Percentiles rank a stretch among this genome's conserved stretches.
phyloP scores from a whole-genome alignment of 2,888 invertebrate species.

The Parascotia fuliginaria region DNA sequence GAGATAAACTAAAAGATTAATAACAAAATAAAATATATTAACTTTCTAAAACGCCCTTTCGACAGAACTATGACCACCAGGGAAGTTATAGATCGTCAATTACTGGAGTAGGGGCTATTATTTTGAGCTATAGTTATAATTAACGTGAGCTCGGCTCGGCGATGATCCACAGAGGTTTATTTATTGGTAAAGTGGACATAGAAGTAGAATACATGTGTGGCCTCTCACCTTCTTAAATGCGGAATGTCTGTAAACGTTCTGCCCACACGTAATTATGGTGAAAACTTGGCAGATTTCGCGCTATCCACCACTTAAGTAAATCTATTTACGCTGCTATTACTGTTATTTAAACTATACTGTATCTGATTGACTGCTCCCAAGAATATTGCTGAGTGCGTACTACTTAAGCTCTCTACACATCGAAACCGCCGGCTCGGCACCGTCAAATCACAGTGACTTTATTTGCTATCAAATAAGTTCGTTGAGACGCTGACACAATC shows the following conservation, averaged over 20 bases:
- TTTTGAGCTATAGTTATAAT: slow-evolving; percentile 15
- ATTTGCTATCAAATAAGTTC: no score
- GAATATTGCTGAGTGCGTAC: background rate
- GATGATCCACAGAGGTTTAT: slow-evolving; percentile 21
- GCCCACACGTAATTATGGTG: slow-evolving; percentile 27
- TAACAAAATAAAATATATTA: background rate
- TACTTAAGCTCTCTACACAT: no score
- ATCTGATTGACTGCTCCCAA: background rate
- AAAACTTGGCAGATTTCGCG: slow-evolving; percentile 32
- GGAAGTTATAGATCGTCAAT: slow-evolving; percentile 12
- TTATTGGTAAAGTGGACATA: slow-evolving; percentile 12
- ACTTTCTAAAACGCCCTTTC: background rate
- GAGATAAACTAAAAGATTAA: background rate
- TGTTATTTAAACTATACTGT: slow-evolving; percentile 17
- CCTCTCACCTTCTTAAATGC: slow-evolving; percentile 31
- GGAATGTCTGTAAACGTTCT: slow-evolving; percentile 26
- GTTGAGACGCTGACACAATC: no score
- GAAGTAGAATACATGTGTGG: slow-evolving; percentile 41
- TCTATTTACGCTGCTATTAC: slow-evolving; percentile 24
- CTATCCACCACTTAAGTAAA: slow-evolving; percentile 31
- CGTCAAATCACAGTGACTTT: no score
- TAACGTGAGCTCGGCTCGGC: slow-evolving; percentile 11
- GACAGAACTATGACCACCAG: slow-evolving; percentile 2
- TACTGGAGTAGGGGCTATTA: slow-evolving; percentile 11
- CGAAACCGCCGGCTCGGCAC: no score